Base-by-base conservation (phyloP, 2,113 vertebrate species). In the Rhadina sibilatrix region DNA sequence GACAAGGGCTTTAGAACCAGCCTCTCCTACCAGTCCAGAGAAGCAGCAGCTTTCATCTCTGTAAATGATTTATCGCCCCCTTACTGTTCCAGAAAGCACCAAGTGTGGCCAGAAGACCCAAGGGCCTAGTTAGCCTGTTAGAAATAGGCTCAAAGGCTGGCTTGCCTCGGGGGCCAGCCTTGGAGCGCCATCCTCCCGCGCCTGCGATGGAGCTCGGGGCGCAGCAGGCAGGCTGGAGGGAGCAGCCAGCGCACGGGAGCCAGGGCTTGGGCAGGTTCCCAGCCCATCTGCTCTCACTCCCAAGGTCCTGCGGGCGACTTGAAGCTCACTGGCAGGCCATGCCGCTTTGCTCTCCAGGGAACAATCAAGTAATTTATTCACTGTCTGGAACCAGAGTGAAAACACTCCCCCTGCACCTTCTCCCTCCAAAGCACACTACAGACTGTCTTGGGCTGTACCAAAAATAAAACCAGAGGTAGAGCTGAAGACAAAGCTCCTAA, bases 281-380 rank as follows among this genome's bases (percentile, higher is more conserved):
- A 92, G 71, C 71, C 93, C 95, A 93, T 91, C 93, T 90, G 93
- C 15, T 93, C 54, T 15, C 44, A 11, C 23, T 89, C 84, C 59
- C 38, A 12, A 87, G 60, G 82, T 90, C 79, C 93, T 37, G 35
- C 9, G 0, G 92, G 85, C 2, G 0, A 63, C 49, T 25, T n/a
- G 15, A 60, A 83, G 85, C 88, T 83, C 76, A 16, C 88, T 94
- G 92, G 88, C 92, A 92, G 72, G 31, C 64, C 83, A 12, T 0
- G 2, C 4, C 2, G 6, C 60, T 68, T 79, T 50, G 49, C 46
- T 89, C 88, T 89, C 80, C 92, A 79, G 88, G 90, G 90, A 90
- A 42, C 80, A 64, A 89, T 94, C 76, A 75, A 63, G 88, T 71
- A 13, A 72, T 92, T 92, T 89, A 87, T 94, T 83, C 68, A 46